These are phyloP conservation scores for Corbicula japonica DNA, from an alignment of 2,888 invertebrate species.

Conservation along the genomic window DNA sequence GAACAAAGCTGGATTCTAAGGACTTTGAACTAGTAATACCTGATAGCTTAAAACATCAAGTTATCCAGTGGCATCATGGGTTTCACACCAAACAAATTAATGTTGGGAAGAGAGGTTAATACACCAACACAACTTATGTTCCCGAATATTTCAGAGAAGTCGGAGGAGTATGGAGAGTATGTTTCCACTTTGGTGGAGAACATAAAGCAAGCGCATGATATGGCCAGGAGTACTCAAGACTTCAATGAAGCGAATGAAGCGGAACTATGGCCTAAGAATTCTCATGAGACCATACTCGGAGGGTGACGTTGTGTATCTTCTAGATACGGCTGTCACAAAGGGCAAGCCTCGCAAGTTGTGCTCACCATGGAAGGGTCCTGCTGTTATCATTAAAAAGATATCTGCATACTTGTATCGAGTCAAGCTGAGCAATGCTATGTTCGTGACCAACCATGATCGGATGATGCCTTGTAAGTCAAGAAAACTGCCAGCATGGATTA, in stretches of 20 bases:
- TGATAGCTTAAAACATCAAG: neutral
- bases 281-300: constrained; percentile 4
- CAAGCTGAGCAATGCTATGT: constrained; percentile 33
- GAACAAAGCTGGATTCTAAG: neutral
- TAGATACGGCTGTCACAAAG: constrained; percentile 41
- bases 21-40: constrained; percentile 20
- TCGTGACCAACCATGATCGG: constrained; percentile 38
- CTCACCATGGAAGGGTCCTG: constrained; percentile 56
- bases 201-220: constrained; percentile 11
- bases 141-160: constrained; percentile 12
- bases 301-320: constrained; percentile 35
- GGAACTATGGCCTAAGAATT: constrained; percentile 15
- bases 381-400: constrained; percentile 35
- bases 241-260: constrained; percentile 27
- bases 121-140: constrained; percentile 44
- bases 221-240: constrained; percentile 6
- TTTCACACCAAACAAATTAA: constrained; percentile 46
- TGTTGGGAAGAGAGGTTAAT: constrained; percentile 44
- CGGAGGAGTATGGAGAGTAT: neutral
- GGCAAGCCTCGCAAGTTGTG: constrained; percentile 39
- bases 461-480: constrained; percentile 38
- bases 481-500: constrained; percentile 39
- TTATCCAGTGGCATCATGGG: constrained; percentile 18
- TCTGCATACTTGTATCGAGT: constrained; percentile 37
- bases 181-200: neutral